Percentiles rank a stretch among this genome's conserved stretches.
phyloP scores from a whole-genome alignment of 2,888 invertebrate species.

The Escarpia spicata region DNA sequence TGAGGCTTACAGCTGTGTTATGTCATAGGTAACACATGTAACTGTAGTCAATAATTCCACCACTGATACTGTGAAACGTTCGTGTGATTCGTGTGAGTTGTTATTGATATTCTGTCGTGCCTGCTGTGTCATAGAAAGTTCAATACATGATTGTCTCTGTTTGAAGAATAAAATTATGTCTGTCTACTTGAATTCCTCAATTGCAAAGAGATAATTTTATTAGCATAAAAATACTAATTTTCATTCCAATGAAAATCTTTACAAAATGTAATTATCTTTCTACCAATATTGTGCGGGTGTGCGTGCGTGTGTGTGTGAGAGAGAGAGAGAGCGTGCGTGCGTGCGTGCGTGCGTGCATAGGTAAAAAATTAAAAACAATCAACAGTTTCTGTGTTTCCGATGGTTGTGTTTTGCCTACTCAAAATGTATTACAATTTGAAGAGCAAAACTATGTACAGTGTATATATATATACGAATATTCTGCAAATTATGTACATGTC shows the following conservation, averaged over 20 bases:
- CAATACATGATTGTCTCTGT: not conserved
- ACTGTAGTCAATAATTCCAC: not conserved
- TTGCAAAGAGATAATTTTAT: not conserved
- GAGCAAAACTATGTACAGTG: too few species aligned
- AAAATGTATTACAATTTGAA: too few species aligned
- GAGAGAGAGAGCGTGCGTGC: too few species aligned
- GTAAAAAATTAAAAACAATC: too few species aligned
- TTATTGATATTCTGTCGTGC: too few species aligned
- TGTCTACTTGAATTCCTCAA: not conserved
- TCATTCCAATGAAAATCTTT: not conserved
- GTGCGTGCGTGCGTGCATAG: too few species aligned
- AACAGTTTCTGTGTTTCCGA: too few species aligned
- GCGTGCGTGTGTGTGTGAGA: too few species aligned
- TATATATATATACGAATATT: not conserved
- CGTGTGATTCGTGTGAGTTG: not conserved
- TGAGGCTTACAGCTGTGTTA: not conserved
- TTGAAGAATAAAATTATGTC: not conserved
- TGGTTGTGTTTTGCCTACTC: too few species aligned
- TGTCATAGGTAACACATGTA: not conserved
- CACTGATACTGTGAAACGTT: not conserved
- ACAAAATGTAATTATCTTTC: not conserved
- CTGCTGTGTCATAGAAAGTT: too few species aligned
- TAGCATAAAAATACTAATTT: not conserved
- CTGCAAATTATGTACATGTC: not conserved
- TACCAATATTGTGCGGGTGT: not conserved